Conservation (phyloP, 2,888 invertebrate species). For the Latrodectus elegans region DNA sequence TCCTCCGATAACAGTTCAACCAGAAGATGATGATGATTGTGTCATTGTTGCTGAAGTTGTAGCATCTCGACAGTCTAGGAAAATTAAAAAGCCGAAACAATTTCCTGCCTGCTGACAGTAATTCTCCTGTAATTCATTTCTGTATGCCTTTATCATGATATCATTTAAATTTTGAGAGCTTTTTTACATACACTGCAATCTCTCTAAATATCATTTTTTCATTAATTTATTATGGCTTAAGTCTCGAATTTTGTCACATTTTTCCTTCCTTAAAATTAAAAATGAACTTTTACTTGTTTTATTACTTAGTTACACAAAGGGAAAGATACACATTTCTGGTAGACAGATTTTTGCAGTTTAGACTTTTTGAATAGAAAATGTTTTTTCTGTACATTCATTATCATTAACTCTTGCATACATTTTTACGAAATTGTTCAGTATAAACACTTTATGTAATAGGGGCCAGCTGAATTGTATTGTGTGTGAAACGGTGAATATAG, state of each 20-base stretch:
- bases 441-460: background rate
- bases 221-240: conserved; percentile 51
- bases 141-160: conserved; percentile 35
- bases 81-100: conserved; percentile 44
- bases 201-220: conserved; percentile 47
- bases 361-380: too few species aligned
- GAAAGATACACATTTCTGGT: too few species aligned
- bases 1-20: background rate
- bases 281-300: too few species aligned
- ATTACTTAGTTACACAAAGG: too few species aligned
- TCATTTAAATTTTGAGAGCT: conserved; percentile 39
- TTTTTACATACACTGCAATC: conserved; percentile 50
- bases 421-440: too few species aligned
- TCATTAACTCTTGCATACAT: too few species aligned
- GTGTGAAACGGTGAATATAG: background rate
- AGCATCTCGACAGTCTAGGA: conserved; percentile 33
- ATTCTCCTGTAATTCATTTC: background rate
- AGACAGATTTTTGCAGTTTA: too few species aligned
- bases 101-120: conserved; percentile 44
- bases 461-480: background rate
- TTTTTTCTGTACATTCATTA: too few species aligned
- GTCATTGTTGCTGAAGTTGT: conserved; percentile 62
- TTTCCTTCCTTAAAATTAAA: background rate
- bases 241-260: background rate
- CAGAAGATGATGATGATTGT: conserved; percentile 55